These are phyloP conservation scores for Lamproptera curius DNA, from an alignment of 2,888 invertebrate species.

Conservation along the genomic window DNA sequence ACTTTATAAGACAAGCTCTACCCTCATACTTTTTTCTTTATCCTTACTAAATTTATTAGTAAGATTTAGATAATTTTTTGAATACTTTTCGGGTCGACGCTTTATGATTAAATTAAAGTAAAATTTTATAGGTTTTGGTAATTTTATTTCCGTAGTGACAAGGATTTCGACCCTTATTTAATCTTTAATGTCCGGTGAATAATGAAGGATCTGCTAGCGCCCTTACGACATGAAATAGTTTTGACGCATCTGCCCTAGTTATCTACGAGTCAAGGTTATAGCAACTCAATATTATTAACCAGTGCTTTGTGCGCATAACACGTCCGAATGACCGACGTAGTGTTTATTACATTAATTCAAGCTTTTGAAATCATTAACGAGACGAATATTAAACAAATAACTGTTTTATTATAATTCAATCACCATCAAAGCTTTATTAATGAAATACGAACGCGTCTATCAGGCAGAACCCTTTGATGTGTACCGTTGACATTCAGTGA, in stretches of 20 bases:
- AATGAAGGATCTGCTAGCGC: conserved; percentile 8
- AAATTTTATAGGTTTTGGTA: background rate
- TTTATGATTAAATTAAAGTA: background rate
- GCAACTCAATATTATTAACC: conserved; percentile 12
- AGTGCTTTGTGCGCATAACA: conserved; percentile 1
- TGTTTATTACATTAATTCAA: background rate
- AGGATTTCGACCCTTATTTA: background rate
- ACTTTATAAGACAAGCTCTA: background rate
- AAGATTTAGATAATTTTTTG: background rate
- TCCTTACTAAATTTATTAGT: background rate
- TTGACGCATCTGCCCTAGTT: conserved; percentile 23
- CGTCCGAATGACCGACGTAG: background rate
- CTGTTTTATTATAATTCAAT: too few relatives aligned
- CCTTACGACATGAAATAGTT: conserved; percentile 18
- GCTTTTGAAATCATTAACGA: too few relatives aligned
- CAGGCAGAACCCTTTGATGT: conserved; percentile 20
- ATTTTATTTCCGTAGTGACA: background rate
- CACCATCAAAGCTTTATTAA: too few relatives aligned
- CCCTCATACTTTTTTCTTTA: background rate
- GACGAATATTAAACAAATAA: too few relatives aligned
- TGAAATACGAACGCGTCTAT: conserved; percentile 14
- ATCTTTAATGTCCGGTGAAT: conserved; percentile 10
- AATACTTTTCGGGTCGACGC: background rate
- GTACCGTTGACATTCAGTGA: conserved; percentile 23
- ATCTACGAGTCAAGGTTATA: conserved; percentile 27